These are phyloP conservation scores for Orthosia cruda DNA, from an alignment of 2,888 invertebrate genomes.

Conservation along the genomic window DNA sequence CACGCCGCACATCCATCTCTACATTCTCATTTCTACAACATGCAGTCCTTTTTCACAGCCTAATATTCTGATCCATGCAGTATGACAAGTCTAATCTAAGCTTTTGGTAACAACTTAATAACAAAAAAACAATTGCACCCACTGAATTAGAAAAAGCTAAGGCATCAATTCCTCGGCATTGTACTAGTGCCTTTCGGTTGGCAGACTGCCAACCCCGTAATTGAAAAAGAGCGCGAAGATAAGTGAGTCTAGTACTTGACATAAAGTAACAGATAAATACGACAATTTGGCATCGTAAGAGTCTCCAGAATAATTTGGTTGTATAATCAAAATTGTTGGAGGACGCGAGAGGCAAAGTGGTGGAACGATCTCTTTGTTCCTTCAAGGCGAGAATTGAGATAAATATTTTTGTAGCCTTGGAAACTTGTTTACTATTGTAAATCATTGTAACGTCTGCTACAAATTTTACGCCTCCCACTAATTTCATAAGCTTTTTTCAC, in stretches of 20 bases:
- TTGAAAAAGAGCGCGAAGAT: constrained; percentile 66
- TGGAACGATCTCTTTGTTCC: neutral
- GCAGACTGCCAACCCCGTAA: constrained; percentile 64
- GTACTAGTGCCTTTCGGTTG: constrained; percentile 53
- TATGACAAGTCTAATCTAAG: too few species aligned
- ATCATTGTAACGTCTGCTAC: neutral
- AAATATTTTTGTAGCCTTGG: constrained; percentile 4
- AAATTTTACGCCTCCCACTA: neutral
- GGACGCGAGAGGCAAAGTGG: neutral
- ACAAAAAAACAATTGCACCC: constrained; percentile 33
- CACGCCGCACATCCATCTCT: too few species aligned
- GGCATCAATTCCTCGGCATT: constrained; percentile 57
- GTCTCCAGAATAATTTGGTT: constrained; percentile 44
- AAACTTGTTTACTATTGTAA: neutral
- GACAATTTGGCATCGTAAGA: constrained; percentile 44
- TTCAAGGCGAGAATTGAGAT: neutral
- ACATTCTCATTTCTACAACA: too few species aligned
- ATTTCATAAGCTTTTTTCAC: neutral
- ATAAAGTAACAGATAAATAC: constrained; percentile 58
- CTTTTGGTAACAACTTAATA: constrained; percentile 4
- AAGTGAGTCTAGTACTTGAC: constrained; percentile 58
- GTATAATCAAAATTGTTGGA: constrained; percentile 39
- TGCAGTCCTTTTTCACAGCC: too few species aligned
- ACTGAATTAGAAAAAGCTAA: constrained; percentile 47
- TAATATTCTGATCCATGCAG: too few species aligned